phyloP scores from a whole-genome alignment of 2,888 invertebrate genomes.

The Lasius platythorax region DNA sequence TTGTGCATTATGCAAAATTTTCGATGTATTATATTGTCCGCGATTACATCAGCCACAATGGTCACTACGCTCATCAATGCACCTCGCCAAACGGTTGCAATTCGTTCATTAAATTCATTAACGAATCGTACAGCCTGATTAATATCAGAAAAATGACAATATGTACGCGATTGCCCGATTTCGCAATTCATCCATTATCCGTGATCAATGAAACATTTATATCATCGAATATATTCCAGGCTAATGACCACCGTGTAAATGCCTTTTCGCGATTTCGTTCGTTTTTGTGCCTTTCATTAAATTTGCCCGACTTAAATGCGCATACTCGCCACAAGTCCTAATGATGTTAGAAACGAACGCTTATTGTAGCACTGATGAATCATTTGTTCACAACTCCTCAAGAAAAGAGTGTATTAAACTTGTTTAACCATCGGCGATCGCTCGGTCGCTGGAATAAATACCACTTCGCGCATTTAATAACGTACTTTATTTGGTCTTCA shows the following conservation, averaged over 20 bases:
- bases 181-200: constrained; percentile 2
- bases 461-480: constrained; percentile 72
- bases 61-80: background rate
- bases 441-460: constrained; percentile 67
- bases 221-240: background rate
- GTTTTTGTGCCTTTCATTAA: background rate
- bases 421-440: constrained; percentile 51
- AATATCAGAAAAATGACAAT: constrained; percentile 48
- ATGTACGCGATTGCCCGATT: background rate
- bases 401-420: constrained; percentile 56
- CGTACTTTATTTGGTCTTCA: constrained; percentile 73
- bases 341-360: constrained; percentile 67
- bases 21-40: constrained; percentile 25
- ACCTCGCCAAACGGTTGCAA: constrained; percentile 2
- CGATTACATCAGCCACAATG: constrained; percentile 34
- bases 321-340: constrained; percentile 42
- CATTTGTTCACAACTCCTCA: constrained; percentile 64
- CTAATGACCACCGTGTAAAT: background rate
- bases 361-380: constrained; percentile 54
- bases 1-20: constrained; percentile 52
- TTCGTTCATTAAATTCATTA: constrained; percentile 44
- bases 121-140: constrained; percentile 21
- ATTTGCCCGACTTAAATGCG: constrained; percentile 12
- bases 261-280: background rate
- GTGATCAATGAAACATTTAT: constrained; percentile 16